These are phyloP conservation scores for Macroglossus sobrinus DNA, from an alignment of 2,113 vertebrate species.

Conservation along the genomic window DNA sequence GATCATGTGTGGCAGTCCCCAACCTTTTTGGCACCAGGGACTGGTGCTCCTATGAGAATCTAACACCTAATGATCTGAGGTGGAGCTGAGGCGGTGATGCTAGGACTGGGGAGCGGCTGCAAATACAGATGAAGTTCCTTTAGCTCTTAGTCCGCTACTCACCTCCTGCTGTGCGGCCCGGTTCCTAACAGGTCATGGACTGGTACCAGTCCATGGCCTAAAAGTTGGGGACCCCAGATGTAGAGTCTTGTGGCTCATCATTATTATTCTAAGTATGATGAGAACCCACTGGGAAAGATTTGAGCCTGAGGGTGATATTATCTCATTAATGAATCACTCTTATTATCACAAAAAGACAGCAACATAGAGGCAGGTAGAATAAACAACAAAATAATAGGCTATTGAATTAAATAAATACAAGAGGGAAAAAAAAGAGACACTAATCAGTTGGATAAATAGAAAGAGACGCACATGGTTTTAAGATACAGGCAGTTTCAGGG, in stretches of 20 bases:
- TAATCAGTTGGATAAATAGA: neutral
- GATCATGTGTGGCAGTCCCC: neutral
- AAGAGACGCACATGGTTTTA: neutral
- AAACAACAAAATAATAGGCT: neutral
- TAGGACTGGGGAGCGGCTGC: too few relatives aligned
- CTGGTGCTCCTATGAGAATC: too few relatives aligned
- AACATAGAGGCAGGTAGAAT: neutral
- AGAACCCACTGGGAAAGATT: neutral
- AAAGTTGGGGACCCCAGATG: too few relatives aligned
- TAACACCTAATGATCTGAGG: too few relatives aligned
- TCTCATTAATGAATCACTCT: neutral
- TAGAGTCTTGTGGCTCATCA: neutral
- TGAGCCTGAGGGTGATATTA: neutral
- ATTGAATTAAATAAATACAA: neutral
- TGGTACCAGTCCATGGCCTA: too few relatives aligned
- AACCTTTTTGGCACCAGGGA: too few relatives aligned
- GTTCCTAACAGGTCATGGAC: too few relatives aligned
- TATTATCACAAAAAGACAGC: neutral
- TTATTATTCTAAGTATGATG: neutral
- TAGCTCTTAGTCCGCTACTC: too few relatives aligned
- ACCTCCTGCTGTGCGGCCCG: too few relatives aligned
- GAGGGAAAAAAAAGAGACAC: neutral
- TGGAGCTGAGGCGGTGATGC: too few relatives aligned
- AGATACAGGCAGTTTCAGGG: neutral
- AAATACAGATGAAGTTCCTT: too few relatives aligned